Conservation (phyloP, 2,797 vertebrate genomes). For the Megalops cyprinoides region DNA sequence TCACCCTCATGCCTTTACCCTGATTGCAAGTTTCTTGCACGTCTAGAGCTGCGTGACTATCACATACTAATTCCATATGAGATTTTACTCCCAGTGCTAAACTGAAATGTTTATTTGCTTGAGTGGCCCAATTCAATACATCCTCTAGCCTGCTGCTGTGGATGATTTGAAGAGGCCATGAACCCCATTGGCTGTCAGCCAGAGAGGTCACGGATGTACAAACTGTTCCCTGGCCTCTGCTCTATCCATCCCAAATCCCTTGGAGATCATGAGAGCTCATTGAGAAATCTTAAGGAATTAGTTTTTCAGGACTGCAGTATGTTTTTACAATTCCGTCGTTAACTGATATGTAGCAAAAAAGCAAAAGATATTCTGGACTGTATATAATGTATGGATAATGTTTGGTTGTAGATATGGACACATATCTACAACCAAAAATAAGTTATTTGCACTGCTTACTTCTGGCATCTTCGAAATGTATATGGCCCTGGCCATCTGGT, state of each 20-base stretch:
- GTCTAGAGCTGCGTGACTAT: not conserved
- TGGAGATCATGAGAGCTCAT: not conserved
- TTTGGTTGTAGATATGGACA: too few relatives aligned
- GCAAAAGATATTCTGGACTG: too few relatives aligned
- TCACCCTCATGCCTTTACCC: not conserved
- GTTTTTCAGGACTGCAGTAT: not conserved
- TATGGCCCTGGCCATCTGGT: too few relatives aligned
- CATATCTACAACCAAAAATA: too few relatives aligned
- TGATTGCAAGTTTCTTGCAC: not conserved
- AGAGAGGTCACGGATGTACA: not conserved
- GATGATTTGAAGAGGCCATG: not conserved
- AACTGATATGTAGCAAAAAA: too few relatives aligned
- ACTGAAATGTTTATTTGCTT: constrained; percentile 5
- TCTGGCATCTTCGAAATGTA: too few relatives aligned
- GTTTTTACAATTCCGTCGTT: not conserved
- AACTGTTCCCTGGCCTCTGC: too few relatives aligned
- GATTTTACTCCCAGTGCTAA: not conserved
- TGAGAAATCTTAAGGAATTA: not conserved
- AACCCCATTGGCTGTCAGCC: not conserved
- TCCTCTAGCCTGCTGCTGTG: not conserved
- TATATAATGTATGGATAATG: too few relatives aligned
- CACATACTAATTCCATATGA: not conserved
- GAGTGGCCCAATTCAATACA: not conserved
- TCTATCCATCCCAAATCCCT: not conserved
- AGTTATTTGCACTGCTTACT: too few relatives aligned